Base-by-base conservation (phyloP, 2,113 vertebrate species). In the Diphyllodes magnificus region DNA sequence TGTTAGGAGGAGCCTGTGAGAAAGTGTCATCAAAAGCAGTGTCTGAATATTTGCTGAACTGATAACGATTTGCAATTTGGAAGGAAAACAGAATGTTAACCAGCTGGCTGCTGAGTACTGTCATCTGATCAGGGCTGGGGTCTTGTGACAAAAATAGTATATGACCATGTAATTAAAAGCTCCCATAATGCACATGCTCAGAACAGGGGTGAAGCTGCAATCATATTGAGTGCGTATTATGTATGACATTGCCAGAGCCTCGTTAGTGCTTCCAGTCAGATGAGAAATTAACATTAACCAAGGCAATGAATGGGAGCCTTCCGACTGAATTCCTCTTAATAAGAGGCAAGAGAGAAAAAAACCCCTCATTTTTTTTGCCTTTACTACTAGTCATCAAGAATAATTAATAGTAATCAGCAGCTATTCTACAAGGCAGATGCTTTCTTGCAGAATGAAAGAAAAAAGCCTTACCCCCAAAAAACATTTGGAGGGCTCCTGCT, bases 71-170 rank as follows among this genome's bases (percentile, higher is more conserved):
- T 7, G 6, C 45, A 28, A 0, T 69, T 70, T 85, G 56, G 71
- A 80, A 88, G 65, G n/a, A 82, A 85, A 86, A 83, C 88, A 86
- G 75, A 79, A 77, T 39, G 85, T 83, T 90, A 90, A 84, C 82
- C 75, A 90, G 61, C 66, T 3, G 18, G 47, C 61, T 75, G 65
- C 60, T 75, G 42, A 59, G 30, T 27, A 27, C 77, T 87, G 82
- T 73, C 68, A 94, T 69, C 63, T 86, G 66, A 95, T 60, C 63
- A 65, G 68, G 59, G 75, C 57, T 90, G 61, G 88, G 73, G n/a
- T 72, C 88, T 92, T 87, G 50, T 69, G 90, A 80, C 59, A 92
- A 77, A 94, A 93, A 86, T 69, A 93, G 59, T 33, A 9, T 30
- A 59, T 59, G 33, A 35, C 50, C 5, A 9, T 69, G 42, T 82